Evolutionary conservation across 2,113 vertebrate genomes (phyloP).

Genomic region (Telmatochromis sp.): DNA sequence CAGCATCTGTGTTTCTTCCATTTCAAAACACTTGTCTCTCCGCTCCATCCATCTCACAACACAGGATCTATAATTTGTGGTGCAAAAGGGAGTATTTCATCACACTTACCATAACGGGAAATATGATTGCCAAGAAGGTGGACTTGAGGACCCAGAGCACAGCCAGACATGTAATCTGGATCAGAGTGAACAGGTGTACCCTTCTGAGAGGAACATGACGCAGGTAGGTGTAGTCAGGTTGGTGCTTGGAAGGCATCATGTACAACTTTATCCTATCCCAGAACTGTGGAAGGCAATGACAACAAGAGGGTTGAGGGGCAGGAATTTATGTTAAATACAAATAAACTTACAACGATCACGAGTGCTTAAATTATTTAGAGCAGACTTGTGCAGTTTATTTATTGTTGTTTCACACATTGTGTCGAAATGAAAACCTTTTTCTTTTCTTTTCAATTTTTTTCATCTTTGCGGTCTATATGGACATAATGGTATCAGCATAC

Average conservation of each 20-base stretch:
- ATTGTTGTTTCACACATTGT: neutral
- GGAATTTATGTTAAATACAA: neutral
- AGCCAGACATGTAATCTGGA: conserved; percentile 84
- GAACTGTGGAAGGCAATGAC: conserved; percentile 66
- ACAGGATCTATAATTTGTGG: neutral
- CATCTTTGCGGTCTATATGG: neutral
- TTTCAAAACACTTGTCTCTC: neutral
- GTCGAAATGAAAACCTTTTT: neutral
- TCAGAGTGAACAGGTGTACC: conserved; percentile 89
- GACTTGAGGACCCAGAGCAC: conserved; percentile 90
- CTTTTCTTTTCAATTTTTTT: neutral
- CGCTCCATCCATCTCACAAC: neutral
- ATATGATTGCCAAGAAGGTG: conserved; percentile 77
- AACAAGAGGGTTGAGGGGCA: neutral
- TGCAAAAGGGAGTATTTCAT: neutral
- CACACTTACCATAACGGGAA: conserved; percentile 82
- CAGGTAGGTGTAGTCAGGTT: conserved; percentile 86
- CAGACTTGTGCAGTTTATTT: neutral
- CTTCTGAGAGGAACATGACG: conserved; percentile 88
- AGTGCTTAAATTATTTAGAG: neutral
- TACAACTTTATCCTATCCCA: conserved; percentile 96
- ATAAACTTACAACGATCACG: neutral
- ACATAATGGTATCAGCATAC: neutral
- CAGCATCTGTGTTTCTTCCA: neutral
- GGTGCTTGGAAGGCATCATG: conserved; percentile 97